Evolutionary conservation across 2,797 vertebrate genomes (phyloP).

Genomic region (Picus viridis): DNA sequence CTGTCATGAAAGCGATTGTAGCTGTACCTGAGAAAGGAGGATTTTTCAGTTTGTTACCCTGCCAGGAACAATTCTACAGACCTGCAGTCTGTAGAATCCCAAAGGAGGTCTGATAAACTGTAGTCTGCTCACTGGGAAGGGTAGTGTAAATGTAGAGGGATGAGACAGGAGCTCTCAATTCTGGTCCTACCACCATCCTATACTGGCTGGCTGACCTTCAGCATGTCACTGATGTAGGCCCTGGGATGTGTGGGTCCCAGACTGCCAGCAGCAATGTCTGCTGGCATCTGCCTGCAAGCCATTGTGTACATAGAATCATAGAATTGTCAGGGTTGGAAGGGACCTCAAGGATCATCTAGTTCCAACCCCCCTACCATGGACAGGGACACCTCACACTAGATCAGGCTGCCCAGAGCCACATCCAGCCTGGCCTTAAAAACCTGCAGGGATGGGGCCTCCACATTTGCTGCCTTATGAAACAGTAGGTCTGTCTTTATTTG

Average conservation of each 20-base stretch:
- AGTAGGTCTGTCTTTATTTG: not conserved
- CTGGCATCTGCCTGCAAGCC: not conserved
- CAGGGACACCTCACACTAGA: no score
- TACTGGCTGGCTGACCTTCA: not conserved
- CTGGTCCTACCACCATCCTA: not conserved
- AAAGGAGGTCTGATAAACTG: not conserved
- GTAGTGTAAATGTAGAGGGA: not conserved
- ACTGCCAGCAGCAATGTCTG: not conserved
- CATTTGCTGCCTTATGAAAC: not conserved
- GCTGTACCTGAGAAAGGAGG: not conserved
- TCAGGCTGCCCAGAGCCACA: no score
- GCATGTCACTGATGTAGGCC: rapidly evolving
- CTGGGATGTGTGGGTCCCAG: rapidly evolving
- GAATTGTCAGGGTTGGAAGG: no score
- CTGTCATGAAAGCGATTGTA: not conserved
- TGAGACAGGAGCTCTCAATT: not conserved
- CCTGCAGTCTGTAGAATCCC: not conserved
- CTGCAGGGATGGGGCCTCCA: no score
- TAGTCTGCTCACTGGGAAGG: not conserved
- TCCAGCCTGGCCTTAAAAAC: no score
- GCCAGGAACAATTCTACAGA: not conserved
- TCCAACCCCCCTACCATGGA: no score
- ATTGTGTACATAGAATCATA: no score
- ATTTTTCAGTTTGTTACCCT: not conserved
- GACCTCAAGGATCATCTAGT: no score